Evolutionary conservation across 1,140 invertebrate species (phyloP).

Genomic region (Battus philenor): DNA sequence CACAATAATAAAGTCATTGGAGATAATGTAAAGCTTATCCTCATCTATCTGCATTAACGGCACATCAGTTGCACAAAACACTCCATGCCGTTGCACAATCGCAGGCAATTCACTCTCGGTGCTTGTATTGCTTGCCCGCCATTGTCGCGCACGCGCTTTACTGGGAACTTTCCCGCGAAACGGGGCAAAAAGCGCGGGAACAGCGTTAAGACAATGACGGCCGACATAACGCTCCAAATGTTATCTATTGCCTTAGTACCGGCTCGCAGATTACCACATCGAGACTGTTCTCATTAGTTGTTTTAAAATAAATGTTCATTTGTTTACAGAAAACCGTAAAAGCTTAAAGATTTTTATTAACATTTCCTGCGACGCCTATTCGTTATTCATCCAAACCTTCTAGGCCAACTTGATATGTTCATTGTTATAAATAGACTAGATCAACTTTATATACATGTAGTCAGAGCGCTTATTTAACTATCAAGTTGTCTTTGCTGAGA

Average conservation of each 20-base stretch:
- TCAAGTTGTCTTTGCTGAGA: neutral
- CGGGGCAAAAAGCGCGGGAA: conserved; percentile 71
- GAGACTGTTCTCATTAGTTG: conserved; percentile 58
- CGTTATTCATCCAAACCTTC: too few relatives aligned
- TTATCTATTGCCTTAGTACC: conserved; percentile 47
- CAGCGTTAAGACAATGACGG: conserved; percentile 55
- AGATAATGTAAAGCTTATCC: conserved; percentile 31
- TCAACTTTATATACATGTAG: too few relatives aligned
- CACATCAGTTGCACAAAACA: conserved; percentile 66
- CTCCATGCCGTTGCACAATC: conserved; percentile 54
- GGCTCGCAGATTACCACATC: conserved; percentile 53
- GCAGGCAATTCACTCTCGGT: conserved; percentile 61
- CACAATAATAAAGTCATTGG: too few relatives aligned
- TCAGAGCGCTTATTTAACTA: neutral
- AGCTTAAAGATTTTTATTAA: too few relatives aligned
- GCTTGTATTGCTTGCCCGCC: conserved; percentile 34
- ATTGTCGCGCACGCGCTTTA: conserved; percentile 67
- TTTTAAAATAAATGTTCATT: conserved; percentile 16
- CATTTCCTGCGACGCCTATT: too few relatives aligned
- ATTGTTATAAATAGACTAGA: too few relatives aligned
- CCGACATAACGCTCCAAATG: conserved; percentile 70
- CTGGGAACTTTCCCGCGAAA: conserved; percentile 73
- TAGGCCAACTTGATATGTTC: too few relatives aligned
- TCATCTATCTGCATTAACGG: conserved; percentile 54
- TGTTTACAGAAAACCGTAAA: neutral